These are phyloP conservation scores for Bergia puertoricense DNA, from an alignment of 92 coral and sea anemone species.

Conservation along the genomic window DNA sequence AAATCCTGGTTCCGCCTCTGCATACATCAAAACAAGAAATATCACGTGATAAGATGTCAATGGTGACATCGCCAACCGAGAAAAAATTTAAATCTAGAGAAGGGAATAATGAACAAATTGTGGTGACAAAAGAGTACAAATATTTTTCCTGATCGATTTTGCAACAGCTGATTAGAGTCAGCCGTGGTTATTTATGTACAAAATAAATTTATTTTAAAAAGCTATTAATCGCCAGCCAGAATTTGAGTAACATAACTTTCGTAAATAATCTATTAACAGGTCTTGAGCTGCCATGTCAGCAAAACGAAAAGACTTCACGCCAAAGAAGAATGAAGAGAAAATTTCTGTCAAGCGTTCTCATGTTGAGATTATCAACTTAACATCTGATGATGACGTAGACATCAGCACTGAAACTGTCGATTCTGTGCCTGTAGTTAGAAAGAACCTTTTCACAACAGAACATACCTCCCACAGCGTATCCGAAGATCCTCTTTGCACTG, in stretches of 20 bases:
- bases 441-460: conserved; percentile 34
- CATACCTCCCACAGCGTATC: not conserved
- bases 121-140: not conserved
- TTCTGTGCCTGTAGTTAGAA: conserved; percentile 10
- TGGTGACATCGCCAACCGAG: conserved; percentile 13
- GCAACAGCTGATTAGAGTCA: not conserved
- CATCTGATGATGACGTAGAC: conserved; percentile 18
- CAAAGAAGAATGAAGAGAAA: conserved; percentile 42
- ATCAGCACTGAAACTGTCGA: not conserved
- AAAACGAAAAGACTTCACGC: conserved; percentile 45
- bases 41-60: conserved; percentile 5
- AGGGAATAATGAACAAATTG: not conserved
- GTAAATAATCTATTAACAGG: conserved; percentile 7
- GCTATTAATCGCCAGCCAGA: conserved; percentile 16
- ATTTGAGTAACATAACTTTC: conserved; percentile 2
- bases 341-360: conserved; percentile 18
- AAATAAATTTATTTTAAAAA: conserved; percentile 5
- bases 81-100: conserved; percentile 10
- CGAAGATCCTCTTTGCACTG: conserved; percentile 20
- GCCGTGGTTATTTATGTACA: conserved; percentile 14
- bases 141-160: conserved; percentile 13
- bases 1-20: conserved; percentile 1
- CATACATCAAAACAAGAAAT: conserved; percentile 20
- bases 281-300: conserved; percentile 21
- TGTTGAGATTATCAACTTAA: conserved; percentile 27